phyloP scores from a whole-genome alignment of 2,797 vertebrate species.

The Rhinella marina region DNA sequence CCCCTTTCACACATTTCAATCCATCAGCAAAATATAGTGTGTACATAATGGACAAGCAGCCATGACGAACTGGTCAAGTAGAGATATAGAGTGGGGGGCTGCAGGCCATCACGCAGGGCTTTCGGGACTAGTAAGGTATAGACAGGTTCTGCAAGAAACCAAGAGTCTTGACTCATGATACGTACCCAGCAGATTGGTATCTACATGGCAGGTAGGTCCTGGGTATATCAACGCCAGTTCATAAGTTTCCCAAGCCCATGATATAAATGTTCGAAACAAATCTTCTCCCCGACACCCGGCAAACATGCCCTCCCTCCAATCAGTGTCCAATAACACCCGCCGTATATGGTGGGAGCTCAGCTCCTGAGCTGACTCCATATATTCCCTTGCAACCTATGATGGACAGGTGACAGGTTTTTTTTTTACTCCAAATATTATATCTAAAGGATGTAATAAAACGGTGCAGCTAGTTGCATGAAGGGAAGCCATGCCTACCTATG shows the following conservation, averaged over 20 bases:
- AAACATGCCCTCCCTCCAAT: no score
- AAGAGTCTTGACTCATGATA: not conserved
- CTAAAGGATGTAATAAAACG: no score
- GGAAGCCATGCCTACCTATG: no score
- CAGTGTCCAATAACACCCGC: no score
- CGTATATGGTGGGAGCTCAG: no score
- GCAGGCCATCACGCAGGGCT: not conserved
- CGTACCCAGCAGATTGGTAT: not conserved
- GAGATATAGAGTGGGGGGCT: not conserved
- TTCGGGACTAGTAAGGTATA: not conserved
- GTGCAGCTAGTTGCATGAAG: no score
- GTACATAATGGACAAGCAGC: not conserved
- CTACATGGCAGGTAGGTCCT: not conserved
- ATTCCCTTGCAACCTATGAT: no score
- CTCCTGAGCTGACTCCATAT: no score
- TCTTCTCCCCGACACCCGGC: no score
- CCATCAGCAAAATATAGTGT: conserved; percentile 14
- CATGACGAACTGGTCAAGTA: conserved; percentile 9
- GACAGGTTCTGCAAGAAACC: not conserved
- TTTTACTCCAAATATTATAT: no score
- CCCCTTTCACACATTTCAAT: conserved; percentile 12
- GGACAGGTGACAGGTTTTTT: no score
- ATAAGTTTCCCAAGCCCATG: not conserved
- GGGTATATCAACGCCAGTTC: not conserved
- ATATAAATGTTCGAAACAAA: no score